phyloP scores from a whole-genome alignment of 2,888 invertebrate genomes.

The Eupithecia subfuscata region DNA sequence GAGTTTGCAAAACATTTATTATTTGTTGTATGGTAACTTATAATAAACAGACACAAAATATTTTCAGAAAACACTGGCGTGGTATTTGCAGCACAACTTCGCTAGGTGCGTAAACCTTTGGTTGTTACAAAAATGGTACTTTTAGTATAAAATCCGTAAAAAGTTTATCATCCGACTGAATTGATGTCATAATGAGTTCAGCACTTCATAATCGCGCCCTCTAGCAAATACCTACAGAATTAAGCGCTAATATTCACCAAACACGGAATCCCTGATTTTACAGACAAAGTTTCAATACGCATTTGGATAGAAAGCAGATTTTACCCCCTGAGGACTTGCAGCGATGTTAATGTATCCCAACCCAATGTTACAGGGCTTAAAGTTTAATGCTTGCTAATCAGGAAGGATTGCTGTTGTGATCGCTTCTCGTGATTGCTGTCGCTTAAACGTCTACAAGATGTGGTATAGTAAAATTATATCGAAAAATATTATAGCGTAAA shows the following conservation, averaged over 20 bases:
- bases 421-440: too few species aligned
- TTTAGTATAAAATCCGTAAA: not conserved
- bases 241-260: conserved; percentile 23
- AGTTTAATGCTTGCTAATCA: not conserved
- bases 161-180: not conserved
- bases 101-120: too few species aligned
- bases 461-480: too few species aligned
- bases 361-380: not conserved
- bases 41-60: too few species aligned
- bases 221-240: conserved; percentile 14
- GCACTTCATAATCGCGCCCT: not conserved
- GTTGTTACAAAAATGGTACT: too few species aligned
- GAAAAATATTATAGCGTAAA: too few species aligned
- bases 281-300: conserved; percentile 18
- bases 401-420: not conserved
- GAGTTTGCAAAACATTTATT: too few species aligned
- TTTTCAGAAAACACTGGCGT: too few species aligned
- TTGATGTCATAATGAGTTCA: not conserved
- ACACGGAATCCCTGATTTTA: conserved; percentile 27
- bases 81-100: too few species aligned
- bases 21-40: too few species aligned
- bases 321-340: not conserved
- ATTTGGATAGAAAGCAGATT: conserved; percentile 24
- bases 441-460: too few species aligned
- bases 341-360: not conserved